Percentiles rank a stretch among this genome's conserved stretches.
phyloP scores from a whole-genome alignment of 2,113 vertebrate genomes.

The Lophius piscatorius region DNA sequence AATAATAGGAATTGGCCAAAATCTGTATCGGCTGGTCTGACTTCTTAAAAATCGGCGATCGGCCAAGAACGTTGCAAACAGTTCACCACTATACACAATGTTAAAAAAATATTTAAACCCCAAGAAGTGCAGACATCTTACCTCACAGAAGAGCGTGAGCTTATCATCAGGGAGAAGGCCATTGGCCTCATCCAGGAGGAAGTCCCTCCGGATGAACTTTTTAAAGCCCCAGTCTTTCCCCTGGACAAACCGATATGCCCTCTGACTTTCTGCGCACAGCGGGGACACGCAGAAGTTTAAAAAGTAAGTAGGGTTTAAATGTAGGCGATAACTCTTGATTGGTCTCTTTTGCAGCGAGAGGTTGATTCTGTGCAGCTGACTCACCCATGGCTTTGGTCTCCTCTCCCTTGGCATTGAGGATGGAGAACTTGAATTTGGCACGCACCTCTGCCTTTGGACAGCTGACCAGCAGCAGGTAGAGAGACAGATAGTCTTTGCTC shows the following conservation, averaged over 20 bases:
- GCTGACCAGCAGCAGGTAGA: conserved; percentile 96
- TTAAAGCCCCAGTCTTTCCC: conserved; percentile 84
- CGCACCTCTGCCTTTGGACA: conserved; percentile 98
- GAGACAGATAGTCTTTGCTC: conserved; percentile 97
- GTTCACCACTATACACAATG: too few species aligned
- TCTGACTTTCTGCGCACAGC: conserved; percentile 77
- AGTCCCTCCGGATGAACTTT: conserved; percentile 82
- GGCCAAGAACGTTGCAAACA: too few species aligned
- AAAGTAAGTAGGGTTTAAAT: neutral
- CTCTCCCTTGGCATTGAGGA: conserved; percentile 97
- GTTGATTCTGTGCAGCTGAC: neutral
- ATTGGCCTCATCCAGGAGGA: conserved; percentile 81
- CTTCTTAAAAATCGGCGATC: too few species aligned
- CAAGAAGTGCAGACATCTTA: conserved; percentile 6
- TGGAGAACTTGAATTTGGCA: conserved; percentile 99
- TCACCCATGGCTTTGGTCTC: conserved; percentile 99
- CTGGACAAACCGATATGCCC: conserved; percentile 82
- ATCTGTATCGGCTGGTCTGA: too few species aligned
- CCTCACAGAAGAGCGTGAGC: conserved; percentile 83
- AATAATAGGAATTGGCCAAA: too few species aligned
- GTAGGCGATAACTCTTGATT: neutral
- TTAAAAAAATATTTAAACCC: too few species aligned
- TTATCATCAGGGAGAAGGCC: conserved; percentile 82
- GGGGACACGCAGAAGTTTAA: conserved; percentile 2
- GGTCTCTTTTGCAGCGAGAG: neutral